Evolutionary conservation across 1,140 invertebrate species (phyloP).

Genomic region (Microplitis mediator): DNA sequence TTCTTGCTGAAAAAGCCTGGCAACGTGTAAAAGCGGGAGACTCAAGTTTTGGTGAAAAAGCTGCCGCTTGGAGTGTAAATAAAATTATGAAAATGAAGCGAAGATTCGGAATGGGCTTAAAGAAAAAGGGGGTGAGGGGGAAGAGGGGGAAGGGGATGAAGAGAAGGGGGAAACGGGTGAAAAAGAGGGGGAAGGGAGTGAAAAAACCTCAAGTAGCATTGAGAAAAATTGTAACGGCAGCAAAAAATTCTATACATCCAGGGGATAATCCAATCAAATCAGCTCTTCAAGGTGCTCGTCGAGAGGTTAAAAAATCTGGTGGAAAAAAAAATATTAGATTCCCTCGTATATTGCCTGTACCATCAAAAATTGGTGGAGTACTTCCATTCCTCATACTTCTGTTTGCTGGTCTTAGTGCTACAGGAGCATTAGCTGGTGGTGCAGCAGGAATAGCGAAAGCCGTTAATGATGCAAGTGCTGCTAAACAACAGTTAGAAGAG

Average conservation of each 20-base stretch:
- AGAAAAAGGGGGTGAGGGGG: too few relatives aligned
- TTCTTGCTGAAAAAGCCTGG: too few relatives aligned
- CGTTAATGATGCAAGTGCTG: slow-evolving; percentile 36
- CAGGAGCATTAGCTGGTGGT: slow-evolving; percentile 30
- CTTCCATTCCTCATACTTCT: slow-evolving; percentile 20
- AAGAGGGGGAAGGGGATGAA: too few relatives aligned
- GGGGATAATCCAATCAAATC: neutral
- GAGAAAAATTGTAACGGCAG: too few relatives aligned
- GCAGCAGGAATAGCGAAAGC: slow-evolving; percentile 38
- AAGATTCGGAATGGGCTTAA: too few relatives aligned
- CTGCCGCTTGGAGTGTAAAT: too few relatives aligned
- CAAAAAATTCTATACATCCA: neutral
- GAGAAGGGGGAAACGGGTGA: too few relatives aligned
- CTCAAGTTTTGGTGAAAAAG: too few relatives aligned
- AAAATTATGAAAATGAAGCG: too few relatives aligned
- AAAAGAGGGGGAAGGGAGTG: too few relatives aligned
- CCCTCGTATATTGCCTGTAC: slow-evolving; percentile 18
- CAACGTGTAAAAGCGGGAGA: too few relatives aligned
- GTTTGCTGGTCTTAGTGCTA: slow-evolving; percentile 29
- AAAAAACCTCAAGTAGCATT: too few relatives aligned
- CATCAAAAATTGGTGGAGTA: slow-evolving; percentile 13
- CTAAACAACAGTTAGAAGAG: slow-evolving; percentile 36
- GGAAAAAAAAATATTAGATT: neutral
- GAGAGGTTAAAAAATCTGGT: slow-evolving; percentile 1
- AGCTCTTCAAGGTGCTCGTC: neutral